A percentile compares a stretch with the other conserved stretches of the same genome.
These are phyloP conservation scores for Pluvianellus socialis DNA, from an alignment of 2,113 vertebrate species.

Conservation along the genomic window DNA sequence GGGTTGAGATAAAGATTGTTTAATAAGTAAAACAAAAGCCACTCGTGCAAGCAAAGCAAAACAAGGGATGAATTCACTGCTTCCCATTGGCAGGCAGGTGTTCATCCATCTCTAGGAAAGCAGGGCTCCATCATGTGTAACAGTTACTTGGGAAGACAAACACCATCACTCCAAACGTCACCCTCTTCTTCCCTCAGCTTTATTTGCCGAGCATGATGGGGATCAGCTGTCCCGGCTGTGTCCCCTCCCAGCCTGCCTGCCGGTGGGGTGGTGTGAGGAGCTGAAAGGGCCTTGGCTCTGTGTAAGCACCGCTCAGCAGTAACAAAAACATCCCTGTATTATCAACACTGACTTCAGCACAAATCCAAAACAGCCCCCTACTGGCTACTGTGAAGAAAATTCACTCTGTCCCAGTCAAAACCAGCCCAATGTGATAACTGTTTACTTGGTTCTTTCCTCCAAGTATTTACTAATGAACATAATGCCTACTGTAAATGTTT, in stretches of 20 bases:
- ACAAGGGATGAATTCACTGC: not conserved
- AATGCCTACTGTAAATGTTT: not conserved
- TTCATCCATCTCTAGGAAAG: not conserved
- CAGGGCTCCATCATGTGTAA: accelerated
- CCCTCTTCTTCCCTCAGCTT: not conserved
- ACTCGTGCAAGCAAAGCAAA: not conserved
- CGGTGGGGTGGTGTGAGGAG: not conserved
- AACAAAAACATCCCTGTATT: not conserved
- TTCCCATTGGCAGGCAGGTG: not conserved
- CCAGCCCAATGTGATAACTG: not conserved
- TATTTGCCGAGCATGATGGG: not conserved
- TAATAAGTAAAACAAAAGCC: not conserved
- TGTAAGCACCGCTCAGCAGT: not conserved
- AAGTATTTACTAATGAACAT: not conserved
- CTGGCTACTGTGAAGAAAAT: not conserved
- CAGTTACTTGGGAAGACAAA: not conserved
- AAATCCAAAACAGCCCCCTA: not conserved
- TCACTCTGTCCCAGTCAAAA: not conserved
- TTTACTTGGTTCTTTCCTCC: not conserved
- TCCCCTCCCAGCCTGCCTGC: accelerated
- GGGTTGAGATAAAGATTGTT: not conserved
- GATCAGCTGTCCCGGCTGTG: not conserved
- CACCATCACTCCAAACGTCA: accelerated
- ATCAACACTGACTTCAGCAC: not conserved
- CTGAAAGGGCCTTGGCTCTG: not conserved